Conservation (phyloP, 2,888 invertebrate genomes). For the Catocala fraxini region DNA sequence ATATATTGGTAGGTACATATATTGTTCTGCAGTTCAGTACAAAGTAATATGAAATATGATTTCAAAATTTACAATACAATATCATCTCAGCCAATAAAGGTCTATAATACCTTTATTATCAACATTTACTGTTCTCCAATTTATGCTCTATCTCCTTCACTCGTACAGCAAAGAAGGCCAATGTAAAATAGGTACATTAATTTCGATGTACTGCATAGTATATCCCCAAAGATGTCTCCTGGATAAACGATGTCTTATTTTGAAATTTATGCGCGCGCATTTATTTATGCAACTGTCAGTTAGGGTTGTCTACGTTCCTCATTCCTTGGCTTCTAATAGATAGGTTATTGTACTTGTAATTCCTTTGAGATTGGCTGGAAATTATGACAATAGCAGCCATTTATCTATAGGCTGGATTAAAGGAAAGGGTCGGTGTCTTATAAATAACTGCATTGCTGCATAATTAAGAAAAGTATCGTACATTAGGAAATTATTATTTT, state of each 20-base stretch:
- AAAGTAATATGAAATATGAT: not conserved
- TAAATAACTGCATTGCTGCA: no score
- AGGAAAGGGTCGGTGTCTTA: no score
- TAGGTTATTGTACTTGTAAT: conserved; percentile 29
- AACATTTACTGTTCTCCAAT: not conserved
- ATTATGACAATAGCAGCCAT: not conserved
- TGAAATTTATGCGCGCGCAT: conserved; percentile 70
- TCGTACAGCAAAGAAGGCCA: conserved; percentile 21
- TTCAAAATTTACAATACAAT: conserved; percentile 19
- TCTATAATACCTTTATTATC: not conserved
- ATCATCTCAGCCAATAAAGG: not conserved
- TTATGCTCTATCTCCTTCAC: conserved; percentile 18
- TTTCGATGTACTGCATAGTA: conserved; percentile 35
- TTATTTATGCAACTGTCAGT: conserved; percentile 59
- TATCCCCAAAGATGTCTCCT: conserved; percentile 47
- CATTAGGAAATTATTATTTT: no score
- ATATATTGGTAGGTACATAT: no score
- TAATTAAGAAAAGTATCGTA: no score
- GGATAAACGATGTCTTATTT: conserved; percentile 69
- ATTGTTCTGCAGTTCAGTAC: no score
- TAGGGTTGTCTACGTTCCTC: conserved; percentile 46
- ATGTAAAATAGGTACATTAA: conserved; percentile 33
- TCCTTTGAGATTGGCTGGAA: conserved; percentile 23
- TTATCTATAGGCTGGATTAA: no score
- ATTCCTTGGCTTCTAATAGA: conserved; percentile 37